These are phyloP conservation scores for Ectemnius lituratus DNA, from an alignment of 2,888 invertebrate genomes.

Conservation along the genomic window DNA sequence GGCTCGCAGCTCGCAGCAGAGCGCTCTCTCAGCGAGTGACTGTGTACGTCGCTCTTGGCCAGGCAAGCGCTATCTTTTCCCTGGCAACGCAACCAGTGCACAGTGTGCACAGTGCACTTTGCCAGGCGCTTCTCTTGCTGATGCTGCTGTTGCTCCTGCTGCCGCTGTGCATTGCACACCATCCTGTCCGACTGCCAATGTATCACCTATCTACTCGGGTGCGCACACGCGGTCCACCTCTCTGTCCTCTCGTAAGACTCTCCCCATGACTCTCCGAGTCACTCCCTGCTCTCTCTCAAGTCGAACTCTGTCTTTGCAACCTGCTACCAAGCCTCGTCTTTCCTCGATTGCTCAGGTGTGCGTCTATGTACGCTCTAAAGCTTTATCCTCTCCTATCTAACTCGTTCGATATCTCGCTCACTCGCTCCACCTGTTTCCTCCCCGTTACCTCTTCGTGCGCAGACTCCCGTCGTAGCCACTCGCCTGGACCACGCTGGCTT, in stretches of 20 bases:
- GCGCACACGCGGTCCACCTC: conserved; percentile 37
- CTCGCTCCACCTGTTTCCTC: conserved; percentile 8
- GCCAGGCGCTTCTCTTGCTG: conserved; percentile 32
- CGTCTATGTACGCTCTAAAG: background rate
- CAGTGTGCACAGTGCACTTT: conserved; percentile 67
- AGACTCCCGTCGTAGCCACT: conserved; percentile 1
- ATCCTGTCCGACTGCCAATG: conserved; percentile 50
- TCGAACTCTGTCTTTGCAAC: background rate
- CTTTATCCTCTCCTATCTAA: conserved; percentile 17
- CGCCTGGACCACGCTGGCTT: conserved; percentile 26
- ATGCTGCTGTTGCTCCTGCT: conserved; percentile 11
- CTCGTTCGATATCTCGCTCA: background rate
- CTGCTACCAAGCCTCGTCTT: background rate
- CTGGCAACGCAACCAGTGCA: conserved; percentile 46
- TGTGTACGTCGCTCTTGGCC: conserved; percentile 40
- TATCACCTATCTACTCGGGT: conserved; percentile 58
- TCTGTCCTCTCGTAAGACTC: conserved; percentile 12
- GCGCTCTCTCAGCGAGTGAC: conserved; percentile 37
- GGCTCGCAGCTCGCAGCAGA: conserved; percentile 26
- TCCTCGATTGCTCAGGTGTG: background rate
- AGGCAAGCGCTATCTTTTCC: conserved; percentile 59
- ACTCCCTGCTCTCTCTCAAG: background rate
- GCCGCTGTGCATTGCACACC: conserved; percentile 44
- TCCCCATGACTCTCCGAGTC: conserved; percentile 1
- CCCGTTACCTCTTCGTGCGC: background rate